Conservation (phyloP, 2,888 invertebrate species). For the Polyploca ridens region DNA sequence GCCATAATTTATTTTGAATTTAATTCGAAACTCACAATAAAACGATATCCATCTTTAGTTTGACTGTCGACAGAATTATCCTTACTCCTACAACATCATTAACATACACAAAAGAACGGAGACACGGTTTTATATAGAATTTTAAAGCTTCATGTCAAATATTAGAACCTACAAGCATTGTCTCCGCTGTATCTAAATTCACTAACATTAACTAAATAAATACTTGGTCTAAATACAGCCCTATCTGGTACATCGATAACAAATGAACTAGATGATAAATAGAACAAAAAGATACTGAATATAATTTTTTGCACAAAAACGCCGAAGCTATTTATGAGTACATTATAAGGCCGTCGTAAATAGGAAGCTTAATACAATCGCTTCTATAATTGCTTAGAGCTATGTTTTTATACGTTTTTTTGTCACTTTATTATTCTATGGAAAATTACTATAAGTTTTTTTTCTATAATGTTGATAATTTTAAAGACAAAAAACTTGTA, state of each 20-base stretch:
- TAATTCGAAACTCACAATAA: constrained; percentile 36
- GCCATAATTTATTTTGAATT: constrained; percentile 38
- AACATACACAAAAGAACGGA: constrained; percentile 38
- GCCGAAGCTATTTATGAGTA: not conserved
- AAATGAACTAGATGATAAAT: constrained; percentile 22
- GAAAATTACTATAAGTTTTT: not conserved
- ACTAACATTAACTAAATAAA: constrained; percentile 65
- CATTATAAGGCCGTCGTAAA: not conserved
- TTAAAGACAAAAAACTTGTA: not conserved
- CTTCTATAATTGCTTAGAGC: not conserved
- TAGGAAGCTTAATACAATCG: not conserved
- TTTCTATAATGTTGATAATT: not conserved
- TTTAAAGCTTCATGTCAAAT: constrained; percentile 50
- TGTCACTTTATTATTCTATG: not conserved
- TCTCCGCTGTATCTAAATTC: constrained; percentile 42
- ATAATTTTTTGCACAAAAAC: not conserved
- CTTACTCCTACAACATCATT: constrained; percentile 23
- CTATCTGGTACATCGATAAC: constrained; percentile 55
- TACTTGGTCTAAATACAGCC: constrained; percentile 70
- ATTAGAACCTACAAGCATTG: constrained; percentile 33
- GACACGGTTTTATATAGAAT: constrained; percentile 33
- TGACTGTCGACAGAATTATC: constrained; percentile 58
- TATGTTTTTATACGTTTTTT: not conserved
- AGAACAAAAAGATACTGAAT: constrained; percentile 16
- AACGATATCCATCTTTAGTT: constrained; percentile 58